Conservation (phyloP, 2,113 vertebrate genomes). For the Phyllostomus discolor region DNA sequence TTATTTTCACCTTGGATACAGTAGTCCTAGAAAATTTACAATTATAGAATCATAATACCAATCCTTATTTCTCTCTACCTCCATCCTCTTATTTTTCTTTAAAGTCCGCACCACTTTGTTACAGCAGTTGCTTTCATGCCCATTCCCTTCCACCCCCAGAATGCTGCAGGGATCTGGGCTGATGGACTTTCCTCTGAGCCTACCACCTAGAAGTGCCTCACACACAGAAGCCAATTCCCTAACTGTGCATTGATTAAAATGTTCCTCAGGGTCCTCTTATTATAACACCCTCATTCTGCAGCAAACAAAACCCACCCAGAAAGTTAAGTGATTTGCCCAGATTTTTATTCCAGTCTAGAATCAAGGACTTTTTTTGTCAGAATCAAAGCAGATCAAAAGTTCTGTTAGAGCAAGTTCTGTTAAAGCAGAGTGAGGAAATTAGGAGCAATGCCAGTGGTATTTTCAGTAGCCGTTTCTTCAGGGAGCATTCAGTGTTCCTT, state of each 20-base stretch:
- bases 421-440: not conserved
- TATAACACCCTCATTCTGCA: not conserved
- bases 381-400: not conserved
- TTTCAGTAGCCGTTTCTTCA: not conserved
- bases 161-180: not conserved
- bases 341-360: not conserved
- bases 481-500: not conserved
- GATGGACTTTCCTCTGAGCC: not conserved
- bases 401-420: not conserved
- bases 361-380: not conserved
- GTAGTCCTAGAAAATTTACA: not conserved
- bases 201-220: not conserved
- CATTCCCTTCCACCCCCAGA: not conserved
- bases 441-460: not conserved
- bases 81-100: not conserved
- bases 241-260: not conserved
- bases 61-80: not conserved
- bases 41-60: not conserved
- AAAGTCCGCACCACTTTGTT: accelerated
- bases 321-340: not conserved
- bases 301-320: not conserved
- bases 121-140: not conserved
- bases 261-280: not conserved
- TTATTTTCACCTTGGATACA: not conserved
- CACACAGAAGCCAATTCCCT: not conserved